A percentile compares a stretch with the other conserved stretches of the same genome.
Evolutionary conservation across 2,113 vertebrate genomes (phyloP).

Genomic region (Pithys albifrons): DNA sequence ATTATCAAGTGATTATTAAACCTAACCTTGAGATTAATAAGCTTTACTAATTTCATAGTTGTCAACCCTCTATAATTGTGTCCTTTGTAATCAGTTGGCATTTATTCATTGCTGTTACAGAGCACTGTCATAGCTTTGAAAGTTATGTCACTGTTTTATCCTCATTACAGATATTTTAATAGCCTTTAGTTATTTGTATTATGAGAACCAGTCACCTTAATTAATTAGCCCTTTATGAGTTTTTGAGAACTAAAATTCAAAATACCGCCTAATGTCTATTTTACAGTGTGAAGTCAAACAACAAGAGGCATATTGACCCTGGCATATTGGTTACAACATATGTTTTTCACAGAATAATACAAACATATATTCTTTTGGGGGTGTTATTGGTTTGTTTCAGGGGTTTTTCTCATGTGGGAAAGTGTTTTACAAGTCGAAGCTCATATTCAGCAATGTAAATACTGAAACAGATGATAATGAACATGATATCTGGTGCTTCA

Average conservation of each 20-base stretch:
- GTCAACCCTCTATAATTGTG: conserved; percentile 17
- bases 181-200: conserved; percentile 56
- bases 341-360: background rate
- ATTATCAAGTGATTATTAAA: conserved; percentile 55
- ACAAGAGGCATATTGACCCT: background rate
- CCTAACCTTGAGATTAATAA: conserved; percentile 42
- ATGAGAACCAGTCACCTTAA: conserved; percentile 45
- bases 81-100: conserved; percentile 37
- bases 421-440: background rate
- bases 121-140: background rate
- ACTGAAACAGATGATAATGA: background rate
- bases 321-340: background rate
- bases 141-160: background rate
- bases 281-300: background rate
- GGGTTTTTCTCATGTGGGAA: background rate
- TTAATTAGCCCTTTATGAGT: conserved; percentile 6
- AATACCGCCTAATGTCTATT: background rate
- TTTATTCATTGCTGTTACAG: conserved; percentile 34
- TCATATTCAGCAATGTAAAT: background rate
- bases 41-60: conserved; percentile 31
- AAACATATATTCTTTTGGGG: background rate
- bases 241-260: conserved; percentile 9
- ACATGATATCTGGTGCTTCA: background rate
- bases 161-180: conserved; percentile 45
- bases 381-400: too few species aligned